Evolutionary conservation across 2,113 vertebrate species (phyloP).

Genomic region (Hippopotamus amphibius): DNA sequence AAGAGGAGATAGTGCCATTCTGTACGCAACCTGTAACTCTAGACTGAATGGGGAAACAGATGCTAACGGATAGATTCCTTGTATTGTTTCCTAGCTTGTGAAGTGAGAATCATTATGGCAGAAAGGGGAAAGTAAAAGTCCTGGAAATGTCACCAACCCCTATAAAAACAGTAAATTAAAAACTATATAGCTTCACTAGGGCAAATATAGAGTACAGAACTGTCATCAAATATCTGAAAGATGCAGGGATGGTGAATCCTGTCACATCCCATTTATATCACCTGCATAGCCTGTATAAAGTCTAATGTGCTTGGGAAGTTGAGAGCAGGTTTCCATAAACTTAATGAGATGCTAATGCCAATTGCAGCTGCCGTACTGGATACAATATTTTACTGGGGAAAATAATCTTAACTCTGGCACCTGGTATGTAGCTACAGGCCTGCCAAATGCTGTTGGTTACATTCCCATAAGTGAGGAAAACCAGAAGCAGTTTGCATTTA

Average conservation of each 20-base stretch:
- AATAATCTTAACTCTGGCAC: slow-evolving; percentile 41
- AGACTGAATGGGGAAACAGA: neutral
- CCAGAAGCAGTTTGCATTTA: neutral
- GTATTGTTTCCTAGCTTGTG: neutral
- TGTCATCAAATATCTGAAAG: neutral
- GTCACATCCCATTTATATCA: neutral
- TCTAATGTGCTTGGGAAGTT: neutral
- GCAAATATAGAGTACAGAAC: neutral
- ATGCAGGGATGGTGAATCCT: neutral
- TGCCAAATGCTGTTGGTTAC: slow-evolving; percentile 14
- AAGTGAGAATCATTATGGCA: neutral
- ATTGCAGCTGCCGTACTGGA: slow-evolving; percentile 21
- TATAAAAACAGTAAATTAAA: neutral
- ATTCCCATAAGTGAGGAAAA: neutral
- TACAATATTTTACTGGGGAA: neutral
- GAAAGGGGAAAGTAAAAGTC: neutral
- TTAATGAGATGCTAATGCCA: slow-evolving; percentile 27
- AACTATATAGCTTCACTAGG: neutral
- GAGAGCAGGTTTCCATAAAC: slow-evolving; percentile 49
- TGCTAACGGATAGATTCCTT: neutral
- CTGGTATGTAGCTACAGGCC: neutral
- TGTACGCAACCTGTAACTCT: neutral
- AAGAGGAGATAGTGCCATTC: neutral
- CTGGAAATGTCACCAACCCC: neutral
- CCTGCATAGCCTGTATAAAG: neutral